These are phyloP conservation scores for Xiphophorus hellerii DNA, from an alignment of 2,113 vertebrate genomes.

Conservation along the genomic window DNA sequence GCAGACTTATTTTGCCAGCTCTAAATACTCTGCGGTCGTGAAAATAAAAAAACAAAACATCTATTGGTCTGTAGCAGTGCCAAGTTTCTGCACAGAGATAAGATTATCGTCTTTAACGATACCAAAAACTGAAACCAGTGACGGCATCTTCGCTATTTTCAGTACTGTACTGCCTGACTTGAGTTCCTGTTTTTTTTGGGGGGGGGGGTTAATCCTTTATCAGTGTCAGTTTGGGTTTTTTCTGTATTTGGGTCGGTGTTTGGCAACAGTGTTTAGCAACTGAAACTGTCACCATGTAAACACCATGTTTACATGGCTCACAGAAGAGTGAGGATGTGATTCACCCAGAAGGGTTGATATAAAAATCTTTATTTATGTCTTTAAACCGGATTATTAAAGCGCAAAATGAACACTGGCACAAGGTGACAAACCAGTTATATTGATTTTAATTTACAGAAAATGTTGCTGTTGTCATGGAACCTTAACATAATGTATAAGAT, in stretches of 20 bases:
- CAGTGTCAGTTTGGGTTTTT: background rate
- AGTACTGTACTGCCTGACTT: background rate
- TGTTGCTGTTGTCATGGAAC: too few relatives aligned
- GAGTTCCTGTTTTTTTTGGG: background rate
- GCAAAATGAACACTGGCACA: too few relatives aligned
- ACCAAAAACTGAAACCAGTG: background rate
- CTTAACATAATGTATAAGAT: too few relatives aligned
- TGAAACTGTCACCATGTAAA: constrained; percentile 7
- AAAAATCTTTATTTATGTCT: background rate
- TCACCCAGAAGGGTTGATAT: background rate
- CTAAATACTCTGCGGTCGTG: background rate
- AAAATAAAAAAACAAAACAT: background rate
- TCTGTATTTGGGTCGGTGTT: background rate
- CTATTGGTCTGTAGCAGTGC: background rate
- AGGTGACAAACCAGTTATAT: too few relatives aligned
- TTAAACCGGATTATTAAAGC: too few relatives aligned
- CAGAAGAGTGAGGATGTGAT: background rate
- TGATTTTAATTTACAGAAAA: too few relatives aligned
- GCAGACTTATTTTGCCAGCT: background rate
- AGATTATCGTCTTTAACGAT: background rate
- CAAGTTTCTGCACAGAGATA: background rate
- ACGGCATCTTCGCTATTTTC: background rate
- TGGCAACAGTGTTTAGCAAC: background rate
- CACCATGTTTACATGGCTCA: constrained; percentile 9
- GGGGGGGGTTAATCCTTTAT: background rate